phyloP scores from a whole-genome alignment of 2,888 invertebrate species.

The Conomelus anceps region DNA sequence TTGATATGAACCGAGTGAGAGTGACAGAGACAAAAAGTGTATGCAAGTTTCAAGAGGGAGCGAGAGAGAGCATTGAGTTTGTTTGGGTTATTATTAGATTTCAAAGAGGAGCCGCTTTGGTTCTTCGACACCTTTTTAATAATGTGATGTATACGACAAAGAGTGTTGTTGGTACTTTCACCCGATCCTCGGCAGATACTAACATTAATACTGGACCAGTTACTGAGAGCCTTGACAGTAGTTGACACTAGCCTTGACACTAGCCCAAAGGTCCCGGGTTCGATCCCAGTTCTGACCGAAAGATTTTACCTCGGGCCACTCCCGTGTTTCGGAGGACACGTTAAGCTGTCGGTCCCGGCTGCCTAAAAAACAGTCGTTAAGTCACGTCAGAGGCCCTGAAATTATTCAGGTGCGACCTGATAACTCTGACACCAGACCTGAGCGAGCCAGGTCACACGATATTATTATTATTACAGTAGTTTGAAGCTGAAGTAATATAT shows the following conservation, averaged over 20 bases:
- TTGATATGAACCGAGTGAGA: neutral
- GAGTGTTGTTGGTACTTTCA: neutral
- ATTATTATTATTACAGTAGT: too few species aligned
- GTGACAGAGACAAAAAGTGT: neutral
- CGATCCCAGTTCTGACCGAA: too few species aligned
- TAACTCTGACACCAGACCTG: too few species aligned
- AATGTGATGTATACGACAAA: neutral
- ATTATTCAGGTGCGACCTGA: too few species aligned
- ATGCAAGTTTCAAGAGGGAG: neutral
- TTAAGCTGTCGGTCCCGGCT: too few species aligned
- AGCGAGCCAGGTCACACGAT: too few species aligned
- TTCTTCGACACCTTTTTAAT: neutral
- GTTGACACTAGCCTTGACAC: too few species aligned
- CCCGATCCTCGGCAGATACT: neutral
- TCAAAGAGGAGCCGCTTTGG: neutral
- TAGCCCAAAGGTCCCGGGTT: too few species aligned
- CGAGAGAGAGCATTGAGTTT: neutral
- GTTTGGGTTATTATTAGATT: neutral
- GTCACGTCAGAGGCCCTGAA: too few species aligned
- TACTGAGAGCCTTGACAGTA: neutral
- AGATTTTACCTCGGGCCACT: too few species aligned
- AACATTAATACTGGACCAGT: neutral
- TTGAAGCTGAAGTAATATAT: neutral
- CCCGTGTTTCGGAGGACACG: too few species aligned
- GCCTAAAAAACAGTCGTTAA: too few species aligned